phyloP scores from a whole-genome alignment of 2,888 invertebrate genomes.

The Caenorhabditis sinica region DNA sequence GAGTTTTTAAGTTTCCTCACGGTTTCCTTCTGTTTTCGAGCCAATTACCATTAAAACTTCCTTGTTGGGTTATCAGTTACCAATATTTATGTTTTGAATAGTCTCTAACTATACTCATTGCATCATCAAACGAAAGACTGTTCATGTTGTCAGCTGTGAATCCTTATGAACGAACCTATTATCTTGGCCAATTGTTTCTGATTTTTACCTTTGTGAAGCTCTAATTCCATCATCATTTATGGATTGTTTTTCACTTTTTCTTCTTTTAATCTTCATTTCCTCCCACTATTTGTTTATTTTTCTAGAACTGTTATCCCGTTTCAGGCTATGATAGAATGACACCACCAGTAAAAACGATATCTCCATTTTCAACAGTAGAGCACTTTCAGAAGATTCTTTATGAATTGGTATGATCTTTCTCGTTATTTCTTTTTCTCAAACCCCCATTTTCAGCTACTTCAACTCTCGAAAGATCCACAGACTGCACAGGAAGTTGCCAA shows the following conservation, averaged over 20 bases:
- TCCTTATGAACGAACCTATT: too few species aligned
- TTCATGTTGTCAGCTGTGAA: not conserved
- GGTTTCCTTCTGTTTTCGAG: too few species aligned
- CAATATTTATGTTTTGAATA: not conserved
- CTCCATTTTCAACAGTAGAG: conserved; percentile 54
- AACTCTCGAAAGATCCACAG: conserved; percentile 37
- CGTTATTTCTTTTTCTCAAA: not conserved
- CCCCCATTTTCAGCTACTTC: conserved; percentile 40
- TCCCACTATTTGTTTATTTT: not conserved
- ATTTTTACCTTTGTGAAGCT: not conserved
- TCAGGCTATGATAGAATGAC: conserved; percentile 50
- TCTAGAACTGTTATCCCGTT: not conserved
- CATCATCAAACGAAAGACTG: conserved; percentile 21
- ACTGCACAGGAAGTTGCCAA: conserved; percentile 18
- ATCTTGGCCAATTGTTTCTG: too few species aligned
- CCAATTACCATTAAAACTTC: not conserved
- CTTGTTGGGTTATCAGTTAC: not conserved
- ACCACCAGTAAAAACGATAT: conserved; percentile 29
- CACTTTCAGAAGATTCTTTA: conserved; percentile 65
- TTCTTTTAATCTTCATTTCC: not conserved
- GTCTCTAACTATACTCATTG: conserved; percentile 5
- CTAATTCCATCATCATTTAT: not conserved
- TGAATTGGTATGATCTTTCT: conserved; percentile 60
- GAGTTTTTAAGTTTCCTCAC: too few species aligned
- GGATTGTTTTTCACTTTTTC: not conserved